These are phyloP conservation scores for Cyprinella venusta DNA, from an alignment of 2,797 vertebrate species.

Conservation along the genomic window DNA sequence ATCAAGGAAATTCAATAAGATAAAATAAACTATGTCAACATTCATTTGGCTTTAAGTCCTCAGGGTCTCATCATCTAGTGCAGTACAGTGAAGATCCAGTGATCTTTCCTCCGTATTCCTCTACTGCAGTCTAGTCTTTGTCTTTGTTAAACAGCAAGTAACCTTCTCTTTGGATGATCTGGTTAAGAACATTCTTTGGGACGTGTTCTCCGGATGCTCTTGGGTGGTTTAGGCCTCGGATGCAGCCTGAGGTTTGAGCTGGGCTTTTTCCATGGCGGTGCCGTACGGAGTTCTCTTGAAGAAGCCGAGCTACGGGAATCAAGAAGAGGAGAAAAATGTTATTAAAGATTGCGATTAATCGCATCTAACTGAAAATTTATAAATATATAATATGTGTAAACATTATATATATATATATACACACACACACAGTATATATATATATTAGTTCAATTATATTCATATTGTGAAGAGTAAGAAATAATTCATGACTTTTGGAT, in stretches of 20 bases:
- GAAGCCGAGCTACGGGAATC: conserved; percentile 84
- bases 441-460: too few relatives aligned
- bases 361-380: too few relatives aligned
- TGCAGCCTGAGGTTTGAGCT: conserved; percentile 91
- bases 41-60: conserved; percentile 82
- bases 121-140: conserved; percentile 63
- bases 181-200: conserved; percentile 64
- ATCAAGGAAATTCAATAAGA: conserved; percentile 66
- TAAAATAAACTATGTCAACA: conserved; percentile 70
- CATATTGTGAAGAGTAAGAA: too few relatives aligned
- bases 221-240: conserved; percentile 83
- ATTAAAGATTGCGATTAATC: background rate
- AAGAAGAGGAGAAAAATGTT: background rate
- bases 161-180: conserved; percentile 68
- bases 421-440: too few relatives aligned
- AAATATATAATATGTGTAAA: too few relatives aligned
- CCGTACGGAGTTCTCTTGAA: conserved; percentile 91
- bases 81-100: conserved; percentile 82
- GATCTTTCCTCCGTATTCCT: conserved; percentile 70
- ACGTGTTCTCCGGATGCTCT: conserved; percentile 47
- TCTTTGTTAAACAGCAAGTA: conserved; percentile 56
- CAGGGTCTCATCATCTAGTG: conserved; percentile 74
- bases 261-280: conserved; percentile 94
- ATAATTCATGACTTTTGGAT: too few relatives aligned
- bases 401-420: too few relatives aligned